Conservation (phyloP, 2,113 vertebrate genomes). For the Psephotus haematonotus region DNA sequence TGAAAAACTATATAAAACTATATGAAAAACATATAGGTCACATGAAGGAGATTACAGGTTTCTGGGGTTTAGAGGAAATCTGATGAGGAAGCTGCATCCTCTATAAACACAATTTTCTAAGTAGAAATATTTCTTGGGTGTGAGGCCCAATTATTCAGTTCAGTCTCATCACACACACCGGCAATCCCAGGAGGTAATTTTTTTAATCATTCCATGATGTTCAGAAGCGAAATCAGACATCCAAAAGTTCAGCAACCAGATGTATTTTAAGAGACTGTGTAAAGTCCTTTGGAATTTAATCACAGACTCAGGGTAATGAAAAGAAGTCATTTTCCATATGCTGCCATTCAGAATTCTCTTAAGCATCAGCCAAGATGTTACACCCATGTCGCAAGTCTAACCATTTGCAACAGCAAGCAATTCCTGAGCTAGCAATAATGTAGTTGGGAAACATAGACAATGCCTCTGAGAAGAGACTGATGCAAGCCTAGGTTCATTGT, state of each 20-base stretch:
- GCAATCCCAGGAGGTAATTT: background rate
- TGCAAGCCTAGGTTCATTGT: background rate
- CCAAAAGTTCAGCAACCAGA: conserved; percentile 25
- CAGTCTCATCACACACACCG: background rate
- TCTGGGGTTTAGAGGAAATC: background rate
- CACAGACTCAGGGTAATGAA: conserved; percentile 24
- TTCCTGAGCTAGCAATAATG: background rate
- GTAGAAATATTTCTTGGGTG: background rate
- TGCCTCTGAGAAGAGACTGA: background rate
- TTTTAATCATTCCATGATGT: conserved; percentile 10
- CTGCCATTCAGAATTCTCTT: background rate
- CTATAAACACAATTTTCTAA: background rate
- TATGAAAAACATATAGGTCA: background rate
- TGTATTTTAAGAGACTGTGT: conserved; percentile 17
- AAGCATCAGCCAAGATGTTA: background rate
- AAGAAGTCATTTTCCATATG: background rate
- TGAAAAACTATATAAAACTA: background rate
- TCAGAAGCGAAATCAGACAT: conserved; percentile 2
- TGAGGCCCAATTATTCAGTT: background rate
- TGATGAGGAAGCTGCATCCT: background rate
- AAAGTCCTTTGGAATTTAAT: conserved; percentile 51
- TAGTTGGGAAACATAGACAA: background rate
- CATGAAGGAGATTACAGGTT: background rate
- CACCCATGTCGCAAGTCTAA: background rate
- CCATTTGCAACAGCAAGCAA: background rate